phyloP scores from a whole-genome alignment of 2,888 invertebrate genomes.

The Ganaspis brasiliensis region DNA sequence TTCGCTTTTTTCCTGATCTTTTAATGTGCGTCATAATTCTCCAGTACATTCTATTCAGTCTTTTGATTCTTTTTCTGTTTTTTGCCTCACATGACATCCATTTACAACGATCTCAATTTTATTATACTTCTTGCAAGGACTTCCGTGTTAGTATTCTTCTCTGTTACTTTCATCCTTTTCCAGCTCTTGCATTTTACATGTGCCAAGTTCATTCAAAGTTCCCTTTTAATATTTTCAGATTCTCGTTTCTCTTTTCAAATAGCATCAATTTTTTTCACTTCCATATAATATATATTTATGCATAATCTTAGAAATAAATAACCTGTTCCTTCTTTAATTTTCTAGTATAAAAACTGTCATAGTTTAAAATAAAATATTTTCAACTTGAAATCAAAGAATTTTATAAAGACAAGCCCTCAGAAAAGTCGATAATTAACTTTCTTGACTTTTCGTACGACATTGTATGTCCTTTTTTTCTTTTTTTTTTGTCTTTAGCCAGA shows the following conservation, averaged over 20 bases:
- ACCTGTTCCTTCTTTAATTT: no score
- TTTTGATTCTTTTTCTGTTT: slow-evolving; percentile 20
- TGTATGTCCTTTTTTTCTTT: slow-evolving; percentile 27
- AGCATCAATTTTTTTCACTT: slow-evolving; percentile 26
- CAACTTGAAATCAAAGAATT: no score
- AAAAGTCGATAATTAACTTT: slow-evolving; percentile 32
- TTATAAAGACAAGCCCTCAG: not conserved
- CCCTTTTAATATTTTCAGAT: not conserved
- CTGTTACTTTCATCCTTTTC: not conserved
- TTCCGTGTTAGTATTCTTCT: slow-evolving; percentile 3
- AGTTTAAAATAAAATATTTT: no score
- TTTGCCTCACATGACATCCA: slow-evolving; percentile 16
- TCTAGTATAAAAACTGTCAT: no score
- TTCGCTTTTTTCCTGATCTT: not conserved
- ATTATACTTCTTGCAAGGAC: slow-evolving; percentile 13
- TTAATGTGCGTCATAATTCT: slow-evolving; percentile 19
- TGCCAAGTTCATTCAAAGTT: slow-evolving; percentile 13
- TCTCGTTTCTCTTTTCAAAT: not conserved
- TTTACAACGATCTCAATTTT: slow-evolving; percentile 33
- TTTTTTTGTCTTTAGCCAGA: not conserved
- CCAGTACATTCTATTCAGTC: slow-evolving; percentile 6
- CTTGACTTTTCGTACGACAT: slow-evolving; percentile 60
- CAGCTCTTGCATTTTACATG: slow-evolving; percentile 29
- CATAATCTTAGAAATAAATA: no score
- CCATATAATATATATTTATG: not conserved